phyloP scores from a whole-genome alignment of 2,797 vertebrate species.

The Phoebastria nigripes region DNA sequence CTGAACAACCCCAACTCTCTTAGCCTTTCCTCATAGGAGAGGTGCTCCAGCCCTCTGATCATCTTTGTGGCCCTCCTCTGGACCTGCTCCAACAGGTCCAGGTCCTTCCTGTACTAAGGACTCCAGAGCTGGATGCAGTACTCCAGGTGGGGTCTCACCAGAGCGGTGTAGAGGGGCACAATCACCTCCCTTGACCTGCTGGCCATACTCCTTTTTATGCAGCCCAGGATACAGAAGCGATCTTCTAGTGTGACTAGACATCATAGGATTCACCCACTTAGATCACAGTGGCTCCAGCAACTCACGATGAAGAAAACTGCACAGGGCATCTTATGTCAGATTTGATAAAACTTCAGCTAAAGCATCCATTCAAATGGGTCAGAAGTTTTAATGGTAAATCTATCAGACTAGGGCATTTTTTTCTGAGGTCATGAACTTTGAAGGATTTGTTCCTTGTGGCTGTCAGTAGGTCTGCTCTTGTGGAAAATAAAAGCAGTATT shows the following conservation, averaged over 20 bases:
- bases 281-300: not conserved
- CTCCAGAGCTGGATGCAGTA: rapidly evolving
- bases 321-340: not conserved
- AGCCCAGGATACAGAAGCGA: not conserved
- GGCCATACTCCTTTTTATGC: not conserved
- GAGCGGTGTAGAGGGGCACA: not conserved
- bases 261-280: not conserved
- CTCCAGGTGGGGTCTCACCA: not conserved
- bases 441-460: not conserved
- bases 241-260: not conserved
- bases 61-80: not conserved
- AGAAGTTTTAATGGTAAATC: not conserved
- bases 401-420: not conserved
- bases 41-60: rapidly evolving
- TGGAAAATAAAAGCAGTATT: not conserved
- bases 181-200: not conserved
- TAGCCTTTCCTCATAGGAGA: not conserved
- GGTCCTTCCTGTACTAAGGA: no score
- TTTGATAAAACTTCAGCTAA: not conserved
- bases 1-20: not conserved
- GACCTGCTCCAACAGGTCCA: not conserved
- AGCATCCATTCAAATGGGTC: not conserved
- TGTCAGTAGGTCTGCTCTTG: not conserved
- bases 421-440: not conserved
- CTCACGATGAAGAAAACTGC: not conserved